phyloP scores from a whole-genome alignment of 2,113 vertebrate genomes.

The Microcebus lehilahytsara region DNA sequence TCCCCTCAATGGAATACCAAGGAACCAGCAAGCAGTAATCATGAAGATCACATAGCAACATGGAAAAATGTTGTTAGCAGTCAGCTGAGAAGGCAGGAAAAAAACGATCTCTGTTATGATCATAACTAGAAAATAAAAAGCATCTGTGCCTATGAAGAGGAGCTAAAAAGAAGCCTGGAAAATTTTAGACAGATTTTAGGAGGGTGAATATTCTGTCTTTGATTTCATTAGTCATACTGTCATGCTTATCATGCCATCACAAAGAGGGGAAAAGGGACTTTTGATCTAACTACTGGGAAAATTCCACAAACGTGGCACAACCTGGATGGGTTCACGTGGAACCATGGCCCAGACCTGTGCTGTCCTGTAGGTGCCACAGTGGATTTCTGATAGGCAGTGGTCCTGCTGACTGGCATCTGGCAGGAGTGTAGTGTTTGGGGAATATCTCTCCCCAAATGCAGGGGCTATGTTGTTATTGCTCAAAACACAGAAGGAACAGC shows the following conservation, averaged over 20 bases:
- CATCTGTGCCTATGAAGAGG: neutral
- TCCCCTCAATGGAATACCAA: neutral
- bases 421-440: neutral
- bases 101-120: neutral
- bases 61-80: neutral
- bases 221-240: neutral
- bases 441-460: neutral
- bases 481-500: neutral
- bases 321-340: neutral
- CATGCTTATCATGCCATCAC: neutral
- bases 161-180: neutral
- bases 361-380: neutral
- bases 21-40: neutral
- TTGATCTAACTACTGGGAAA: neutral
- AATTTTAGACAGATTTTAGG: neutral
- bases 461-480: fast-evolving
- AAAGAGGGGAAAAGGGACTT: neutral
- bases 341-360: neutral
- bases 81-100: neutral
- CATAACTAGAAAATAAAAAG: neutral
- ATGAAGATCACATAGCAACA: neutral
- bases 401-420: neutral
- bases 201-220: neutral
- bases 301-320: neutral
- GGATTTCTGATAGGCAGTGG: neutral